Evolutionary conservation across 2,113 vertebrate genomes (phyloP).

Genomic region (rabbit (Oryctolagus cuniculus)): DNA sequence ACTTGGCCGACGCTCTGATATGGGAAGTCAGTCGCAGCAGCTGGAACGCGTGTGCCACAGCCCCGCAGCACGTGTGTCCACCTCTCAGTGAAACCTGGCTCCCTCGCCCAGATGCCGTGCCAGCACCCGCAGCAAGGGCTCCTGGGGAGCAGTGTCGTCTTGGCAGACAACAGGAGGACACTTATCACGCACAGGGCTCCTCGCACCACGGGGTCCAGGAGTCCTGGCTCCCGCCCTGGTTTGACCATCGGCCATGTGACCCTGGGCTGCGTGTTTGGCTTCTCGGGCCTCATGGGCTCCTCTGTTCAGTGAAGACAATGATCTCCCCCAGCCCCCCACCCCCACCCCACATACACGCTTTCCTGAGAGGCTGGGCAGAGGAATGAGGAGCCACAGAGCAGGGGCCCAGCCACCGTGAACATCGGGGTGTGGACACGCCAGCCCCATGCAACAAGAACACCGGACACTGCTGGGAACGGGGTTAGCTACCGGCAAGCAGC

Average conservation of each 20-base stretch:
- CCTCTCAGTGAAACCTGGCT: background rate
- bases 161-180: background rate
- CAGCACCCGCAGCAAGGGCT: background rate
- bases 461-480: fast-evolving
- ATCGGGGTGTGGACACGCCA: background rate
- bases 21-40: too few species aligned
- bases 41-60: too few species aligned
- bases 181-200: background rate
- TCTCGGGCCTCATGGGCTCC: background rate
- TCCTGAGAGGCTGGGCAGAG: background rate
- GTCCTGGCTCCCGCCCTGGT: background rate
- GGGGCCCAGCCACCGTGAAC: fast-evolving
- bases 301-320: background rate
- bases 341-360: too few species aligned
- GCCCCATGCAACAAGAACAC: background rate
- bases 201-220: background rate
- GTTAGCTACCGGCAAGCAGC: constrained; percentile 88
- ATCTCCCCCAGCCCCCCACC: too few species aligned
- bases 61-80: too few species aligned
- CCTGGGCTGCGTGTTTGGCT: background rate
- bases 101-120: background rate
- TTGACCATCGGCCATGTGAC: background rate
- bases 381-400: too few species aligned
- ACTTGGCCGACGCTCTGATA: too few species aligned
- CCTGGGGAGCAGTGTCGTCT: background rate